Evolutionary conservation across 1,140 invertebrate species (phyloP).

Genomic region (Reticulitermes speratus): DNA sequence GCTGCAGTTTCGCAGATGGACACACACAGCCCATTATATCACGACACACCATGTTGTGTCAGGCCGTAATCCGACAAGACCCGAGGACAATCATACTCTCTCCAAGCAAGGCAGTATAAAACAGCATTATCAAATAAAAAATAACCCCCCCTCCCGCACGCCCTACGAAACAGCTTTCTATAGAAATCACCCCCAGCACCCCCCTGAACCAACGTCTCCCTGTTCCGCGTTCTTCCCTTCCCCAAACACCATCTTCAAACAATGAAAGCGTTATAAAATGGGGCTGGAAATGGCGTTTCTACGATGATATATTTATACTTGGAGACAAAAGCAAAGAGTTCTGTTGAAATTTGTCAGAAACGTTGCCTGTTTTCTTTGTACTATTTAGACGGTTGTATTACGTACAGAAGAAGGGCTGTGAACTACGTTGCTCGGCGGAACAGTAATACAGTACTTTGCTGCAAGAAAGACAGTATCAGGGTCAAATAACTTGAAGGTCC

Average conservation of each 20-base stretch:
- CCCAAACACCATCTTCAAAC: neutral
- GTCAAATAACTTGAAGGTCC: too few species aligned
- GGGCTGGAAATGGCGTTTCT: neutral
- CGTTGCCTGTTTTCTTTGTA: neutral
- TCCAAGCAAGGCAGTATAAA: neutral
- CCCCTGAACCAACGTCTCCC: neutral
- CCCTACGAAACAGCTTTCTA: neutral
- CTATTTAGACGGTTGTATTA: too few species aligned
- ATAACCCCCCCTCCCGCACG: neutral
- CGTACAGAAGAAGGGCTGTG: too few species aligned
- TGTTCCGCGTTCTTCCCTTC: neutral
- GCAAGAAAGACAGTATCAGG: too few species aligned
- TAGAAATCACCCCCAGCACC: neutral
- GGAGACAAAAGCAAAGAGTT: neutral
- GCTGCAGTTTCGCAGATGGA: neutral
- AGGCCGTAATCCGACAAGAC: neutral
- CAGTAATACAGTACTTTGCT: too few species aligned
- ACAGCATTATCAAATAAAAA: conserved; percentile 16
- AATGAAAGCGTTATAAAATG: conserved; percentile 7
- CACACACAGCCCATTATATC: neutral
- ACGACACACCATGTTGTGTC: neutral
- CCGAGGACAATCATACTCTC: too few species aligned
- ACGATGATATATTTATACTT: neutral
- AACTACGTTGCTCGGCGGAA: too few species aligned
- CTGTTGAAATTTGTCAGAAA: neutral